Evolutionary conservation across 2,113 vertebrate genomes (phyloP).

Genomic region (Aramus guarauna): DNA sequence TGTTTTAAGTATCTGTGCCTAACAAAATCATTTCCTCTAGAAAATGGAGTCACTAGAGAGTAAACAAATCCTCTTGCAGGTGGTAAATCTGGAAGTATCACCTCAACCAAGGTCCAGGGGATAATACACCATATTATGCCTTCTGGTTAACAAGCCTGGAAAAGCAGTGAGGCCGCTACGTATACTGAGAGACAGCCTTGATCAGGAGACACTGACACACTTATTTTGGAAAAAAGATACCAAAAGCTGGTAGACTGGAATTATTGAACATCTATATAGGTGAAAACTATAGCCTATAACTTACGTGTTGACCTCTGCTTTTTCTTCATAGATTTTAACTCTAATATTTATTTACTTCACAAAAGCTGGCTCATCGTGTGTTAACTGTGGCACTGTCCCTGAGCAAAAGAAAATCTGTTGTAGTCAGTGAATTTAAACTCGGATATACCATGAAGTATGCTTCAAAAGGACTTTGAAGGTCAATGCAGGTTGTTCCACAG

Average conservation of each 20-base stretch:
- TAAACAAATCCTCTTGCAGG: constrained; percentile 3
- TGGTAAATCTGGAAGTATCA: constrained; percentile 20
- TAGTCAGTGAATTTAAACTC: not conserved
- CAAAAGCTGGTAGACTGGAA: not conserved
- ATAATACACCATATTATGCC: not conserved
- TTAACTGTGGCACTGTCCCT: not conserved
- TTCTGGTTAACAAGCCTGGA: not conserved
- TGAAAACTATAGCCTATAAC: not conserved
- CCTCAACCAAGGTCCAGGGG: not conserved
- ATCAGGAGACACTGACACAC: not conserved
- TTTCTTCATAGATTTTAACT: not conserved
- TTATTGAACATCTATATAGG: not conserved
- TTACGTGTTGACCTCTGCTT: not conserved
- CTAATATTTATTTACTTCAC: not conserved
- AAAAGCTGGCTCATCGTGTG: not conserved
- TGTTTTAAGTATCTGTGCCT: not conserved
- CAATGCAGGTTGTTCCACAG: not conserved
- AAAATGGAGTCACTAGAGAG: not conserved
- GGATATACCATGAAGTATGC: not conserved
- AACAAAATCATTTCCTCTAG: not conserved
- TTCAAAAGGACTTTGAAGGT: not conserved
- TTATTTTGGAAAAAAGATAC: not conserved
- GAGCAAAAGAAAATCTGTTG: not conserved
- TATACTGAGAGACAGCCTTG: not conserved
- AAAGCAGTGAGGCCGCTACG: not conserved